Conservation (phyloP, 2,113 vertebrate genomes). For the Gallinago media region DNA sequence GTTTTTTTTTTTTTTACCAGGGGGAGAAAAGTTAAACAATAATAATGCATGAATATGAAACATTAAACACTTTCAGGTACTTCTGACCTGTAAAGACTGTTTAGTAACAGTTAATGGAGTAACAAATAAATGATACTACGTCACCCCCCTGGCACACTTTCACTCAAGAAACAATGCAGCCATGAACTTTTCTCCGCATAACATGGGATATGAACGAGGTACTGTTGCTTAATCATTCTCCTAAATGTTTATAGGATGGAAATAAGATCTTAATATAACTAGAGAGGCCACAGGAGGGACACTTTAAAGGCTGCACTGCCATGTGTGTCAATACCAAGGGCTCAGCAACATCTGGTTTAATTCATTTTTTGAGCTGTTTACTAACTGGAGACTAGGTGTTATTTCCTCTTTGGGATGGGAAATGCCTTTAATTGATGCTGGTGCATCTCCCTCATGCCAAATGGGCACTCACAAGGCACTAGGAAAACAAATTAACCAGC, state of each 20-base stretch:
- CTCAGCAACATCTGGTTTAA: conserved; percentile 44
- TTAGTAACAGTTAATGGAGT: background rate
- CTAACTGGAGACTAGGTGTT: conserved; percentile 59
- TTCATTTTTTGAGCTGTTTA: conserved; percentile 57
- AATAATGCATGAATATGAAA: background rate
- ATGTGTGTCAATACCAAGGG: conserved; percentile 38
- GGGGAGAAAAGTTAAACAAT: background rate
- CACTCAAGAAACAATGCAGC: background rate
- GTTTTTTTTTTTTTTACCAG: background rate
- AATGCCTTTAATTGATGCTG: conserved; percentile 2
- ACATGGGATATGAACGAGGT: background rate
- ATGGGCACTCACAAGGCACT: background rate
- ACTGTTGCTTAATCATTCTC: conserved; percentile 1
- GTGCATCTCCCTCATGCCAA: background rate
- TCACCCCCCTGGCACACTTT: background rate
- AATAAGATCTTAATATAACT: conserved; percentile 44
- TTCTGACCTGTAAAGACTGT: background rate
- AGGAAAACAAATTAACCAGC: background rate
- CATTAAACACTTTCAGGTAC: background rate
- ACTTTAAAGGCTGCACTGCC: conserved; percentile 42
- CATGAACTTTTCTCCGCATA: background rate
- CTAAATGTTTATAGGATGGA: conserved; percentile 51
- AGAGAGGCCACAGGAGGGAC: conserved; percentile 35
- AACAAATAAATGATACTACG: background rate
- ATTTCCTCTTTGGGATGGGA: conserved; percentile 44